Conservation (phyloP, 2,888 invertebrate genomes). For the Metopia argyrocephala region DNA sequence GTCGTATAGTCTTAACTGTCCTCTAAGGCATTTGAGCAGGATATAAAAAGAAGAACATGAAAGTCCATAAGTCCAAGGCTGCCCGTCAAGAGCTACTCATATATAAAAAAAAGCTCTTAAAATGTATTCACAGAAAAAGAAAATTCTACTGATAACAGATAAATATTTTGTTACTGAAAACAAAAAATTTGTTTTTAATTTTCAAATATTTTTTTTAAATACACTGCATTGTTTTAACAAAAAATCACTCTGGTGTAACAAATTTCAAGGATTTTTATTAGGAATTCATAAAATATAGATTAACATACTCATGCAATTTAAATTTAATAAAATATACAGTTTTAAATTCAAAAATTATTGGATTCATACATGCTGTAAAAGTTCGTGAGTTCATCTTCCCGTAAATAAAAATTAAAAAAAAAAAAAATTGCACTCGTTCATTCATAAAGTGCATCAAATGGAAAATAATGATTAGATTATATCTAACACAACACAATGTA, state of each 20-base stretch:
- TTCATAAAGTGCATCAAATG: background rate
- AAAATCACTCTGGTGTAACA: slow-evolving; percentile 9
- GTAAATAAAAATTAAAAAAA: background rate
- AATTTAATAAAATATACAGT: background rate
- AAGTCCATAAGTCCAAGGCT: no score
- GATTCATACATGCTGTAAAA: background rate
- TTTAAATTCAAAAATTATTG: background rate
- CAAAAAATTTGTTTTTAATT: background rate
- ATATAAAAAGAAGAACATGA: no score
- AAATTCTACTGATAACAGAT: no score
- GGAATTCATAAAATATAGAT: slow-evolving; percentile 18
- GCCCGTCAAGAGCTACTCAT: no score
- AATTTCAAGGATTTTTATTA: slow-evolving; percentile 6
- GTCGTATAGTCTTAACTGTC: no score
- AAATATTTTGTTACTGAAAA: no score
- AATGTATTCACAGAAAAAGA: background rate
- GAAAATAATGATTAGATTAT: slow-evolving; percentile 31
- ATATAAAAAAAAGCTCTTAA: no score
- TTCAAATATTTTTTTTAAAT: background rate
- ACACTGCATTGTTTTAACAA: background rate
- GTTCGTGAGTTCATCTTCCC: slow-evolving; percentile 34
- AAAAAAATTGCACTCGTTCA: background rate
- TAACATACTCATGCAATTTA: background rate
- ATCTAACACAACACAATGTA: slow-evolving; percentile 27
- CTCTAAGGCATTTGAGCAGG: no score